Percentiles rank a stretch among this genome's conserved stretches.
phyloP scores from a whole-genome alignment of 2,113 vertebrate genomes.

The Athene cunicularia region DNA sequence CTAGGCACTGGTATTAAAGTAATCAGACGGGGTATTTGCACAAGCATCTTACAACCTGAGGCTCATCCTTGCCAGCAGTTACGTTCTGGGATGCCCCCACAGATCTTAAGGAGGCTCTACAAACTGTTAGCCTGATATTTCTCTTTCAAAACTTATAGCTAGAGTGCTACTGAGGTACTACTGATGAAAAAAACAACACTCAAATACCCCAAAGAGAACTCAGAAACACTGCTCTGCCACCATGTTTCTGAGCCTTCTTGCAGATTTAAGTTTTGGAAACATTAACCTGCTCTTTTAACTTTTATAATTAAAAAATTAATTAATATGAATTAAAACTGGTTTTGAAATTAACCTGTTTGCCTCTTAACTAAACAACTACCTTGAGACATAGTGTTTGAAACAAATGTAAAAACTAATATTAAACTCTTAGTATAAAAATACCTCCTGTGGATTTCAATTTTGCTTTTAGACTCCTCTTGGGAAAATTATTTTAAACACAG shows the following conservation, averaged over 20 bases:
- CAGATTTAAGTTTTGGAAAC: not conserved
- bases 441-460: slow-evolving; percentile 56
- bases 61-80: not conserved
- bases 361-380: not conserved
- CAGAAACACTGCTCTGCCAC: accelerated
- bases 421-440: slow-evolving; percentile 3
- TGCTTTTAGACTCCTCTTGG: slow-evolving; percentile 28
- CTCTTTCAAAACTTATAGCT: not conserved
- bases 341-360: not conserved
- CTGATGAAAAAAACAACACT: not conserved
- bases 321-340: not conserved
- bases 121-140: not conserved
- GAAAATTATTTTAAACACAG: slow-evolving; percentile 52
- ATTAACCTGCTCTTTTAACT: not conserved
- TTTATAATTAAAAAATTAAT: not conserved
- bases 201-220: not conserved
- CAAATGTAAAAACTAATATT: not conserved
- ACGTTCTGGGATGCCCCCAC: not conserved
- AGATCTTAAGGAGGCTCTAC: not conserved
- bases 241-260: not conserved
- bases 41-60: not conserved
- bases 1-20: not conserved
- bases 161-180: not conserved
- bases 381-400: not conserved
- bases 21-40: accelerated